phyloP scores from a whole-genome alignment of 1,140 invertebrate species.

The Tenebrio molitor region DNA sequence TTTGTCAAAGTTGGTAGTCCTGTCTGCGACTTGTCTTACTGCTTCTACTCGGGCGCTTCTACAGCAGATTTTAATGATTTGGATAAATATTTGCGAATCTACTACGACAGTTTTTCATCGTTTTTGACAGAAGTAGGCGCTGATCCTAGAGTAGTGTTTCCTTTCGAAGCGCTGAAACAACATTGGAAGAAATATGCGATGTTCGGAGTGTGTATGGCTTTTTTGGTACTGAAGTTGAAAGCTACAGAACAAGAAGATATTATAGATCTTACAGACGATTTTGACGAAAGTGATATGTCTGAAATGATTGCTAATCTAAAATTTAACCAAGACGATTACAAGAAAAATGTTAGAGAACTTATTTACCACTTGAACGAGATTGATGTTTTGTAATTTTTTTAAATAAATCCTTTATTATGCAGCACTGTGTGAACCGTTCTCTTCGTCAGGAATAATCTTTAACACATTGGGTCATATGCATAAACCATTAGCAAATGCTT shows the following conservation, averaged over 20 bases:
- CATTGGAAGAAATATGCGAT: constrained; percentile 64
- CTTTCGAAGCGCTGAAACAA: constrained; percentile 62
- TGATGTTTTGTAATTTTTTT: too few relatives aligned
- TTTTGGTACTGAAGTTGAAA: not conserved
- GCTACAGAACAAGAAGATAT: not conserved
- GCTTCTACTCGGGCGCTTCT: constrained; percentile 68
- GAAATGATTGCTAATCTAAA: too few relatives aligned
- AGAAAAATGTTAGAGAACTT: too few relatives aligned
- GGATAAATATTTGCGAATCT: constrained; percentile 68
- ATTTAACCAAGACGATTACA: too few relatives aligned
- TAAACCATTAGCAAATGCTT: too few relatives aligned
- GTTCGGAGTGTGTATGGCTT: constrained; percentile 56
- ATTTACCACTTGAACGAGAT: too few relatives aligned
- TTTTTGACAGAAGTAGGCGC: constrained; percentile 65
- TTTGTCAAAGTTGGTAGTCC: constrained; percentile 69
- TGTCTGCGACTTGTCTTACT: constrained; percentile 70
- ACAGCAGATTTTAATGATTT: constrained; percentile 67
- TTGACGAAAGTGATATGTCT: too few relatives aligned
- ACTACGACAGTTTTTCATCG: constrained; percentile 68
- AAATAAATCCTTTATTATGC: too few relatives aligned
- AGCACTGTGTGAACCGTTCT: too few relatives aligned
- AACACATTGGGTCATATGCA: too few relatives aligned
- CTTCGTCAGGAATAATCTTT: too few relatives aligned
- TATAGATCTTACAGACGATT: not conserved
- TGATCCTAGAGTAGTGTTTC: constrained; percentile 66